These are phyloP conservation scores for Zophobas morio DNA, from an alignment of 1,140 invertebrate species.

Conservation along the genomic window DNA sequence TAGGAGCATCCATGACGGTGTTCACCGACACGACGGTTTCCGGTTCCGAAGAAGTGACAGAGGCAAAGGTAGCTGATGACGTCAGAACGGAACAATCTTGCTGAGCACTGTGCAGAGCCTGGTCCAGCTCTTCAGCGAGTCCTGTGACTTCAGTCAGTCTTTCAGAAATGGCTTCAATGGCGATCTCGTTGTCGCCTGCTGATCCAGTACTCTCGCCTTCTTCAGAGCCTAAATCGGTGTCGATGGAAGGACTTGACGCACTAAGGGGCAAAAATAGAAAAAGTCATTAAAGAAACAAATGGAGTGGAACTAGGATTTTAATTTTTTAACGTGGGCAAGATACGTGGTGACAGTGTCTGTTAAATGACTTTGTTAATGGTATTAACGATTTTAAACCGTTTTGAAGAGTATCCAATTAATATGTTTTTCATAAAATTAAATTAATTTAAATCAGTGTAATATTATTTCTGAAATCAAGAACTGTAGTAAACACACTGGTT, in stretches of 20 bases:
- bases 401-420: too few relatives aligned
- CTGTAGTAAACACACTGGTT: too few relatives aligned
- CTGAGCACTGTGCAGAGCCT: slow-evolving; percentile 71
- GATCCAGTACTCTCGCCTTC: not conserved
- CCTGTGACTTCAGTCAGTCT: slow-evolving; percentile 76
- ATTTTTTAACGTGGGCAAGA: too few relatives aligned
- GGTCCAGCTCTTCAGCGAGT: slow-evolving; percentile 78
- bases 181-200: slow-evolving; percentile 71
- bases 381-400: too few relatives aligned
- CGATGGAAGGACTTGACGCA: slow-evolving; percentile 26
- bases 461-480: too few relatives aligned
- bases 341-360: too few relatives aligned
- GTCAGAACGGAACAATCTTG: slow-evolving; percentile 62
- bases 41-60: slow-evolving; percentile 48
- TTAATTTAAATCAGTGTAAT: too few relatives aligned
- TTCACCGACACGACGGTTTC: slow-evolving; percentile 32
- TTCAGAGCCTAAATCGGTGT: slow-evolving; percentile 23
- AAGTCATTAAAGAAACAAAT: not conserved
- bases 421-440: too few relatives aligned
- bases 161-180: slow-evolving; percentile 77
- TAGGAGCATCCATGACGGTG: slow-evolving; percentile 52
- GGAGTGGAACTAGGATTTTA: not conserved
- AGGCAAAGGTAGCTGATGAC: slow-evolving; percentile 56
- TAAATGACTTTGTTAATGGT: too few relatives aligned
- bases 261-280: not conserved